phyloP scores from a whole-genome alignment of 2,113 vertebrate species.

The Australoheros scitulus region DNA sequence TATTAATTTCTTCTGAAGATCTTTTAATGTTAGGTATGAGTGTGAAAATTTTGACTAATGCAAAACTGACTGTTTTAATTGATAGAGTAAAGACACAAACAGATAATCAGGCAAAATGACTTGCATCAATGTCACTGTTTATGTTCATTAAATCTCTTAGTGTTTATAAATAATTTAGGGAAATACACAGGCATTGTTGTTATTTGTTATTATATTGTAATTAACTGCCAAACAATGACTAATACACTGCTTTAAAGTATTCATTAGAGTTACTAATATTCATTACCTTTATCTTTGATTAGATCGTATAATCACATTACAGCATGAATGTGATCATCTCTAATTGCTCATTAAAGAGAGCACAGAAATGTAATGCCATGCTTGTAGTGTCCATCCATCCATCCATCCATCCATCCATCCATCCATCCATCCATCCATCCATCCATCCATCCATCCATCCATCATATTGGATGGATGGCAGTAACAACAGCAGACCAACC shows the following conservation, averaged over 20 bases:
- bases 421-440: background rate
- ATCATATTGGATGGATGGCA: background rate
- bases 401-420: background rate
- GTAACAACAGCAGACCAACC: constrained; percentile 2
- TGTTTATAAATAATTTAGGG: constrained; percentile 18
- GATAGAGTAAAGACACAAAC: background rate
- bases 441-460: constrained; percentile 3
- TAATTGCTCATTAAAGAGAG: background rate
- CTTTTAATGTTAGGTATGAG: background rate
- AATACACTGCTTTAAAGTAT: constrained; percentile 18
- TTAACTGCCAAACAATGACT: constrained; percentile 23
- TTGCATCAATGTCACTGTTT: background rate
- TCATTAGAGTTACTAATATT: background rate
- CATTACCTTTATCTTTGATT: constrained; percentile 18
- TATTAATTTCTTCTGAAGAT: background rate
- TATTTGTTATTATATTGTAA: constrained; percentile 18
- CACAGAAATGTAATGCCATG: background rate
- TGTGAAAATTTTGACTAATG: background rate
- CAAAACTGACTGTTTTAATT: background rate
- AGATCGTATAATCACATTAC: background rate
- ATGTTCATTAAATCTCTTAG: background rate
- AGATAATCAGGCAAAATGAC: background rate
- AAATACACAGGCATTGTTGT: background rate
- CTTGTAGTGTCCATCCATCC: background rate
- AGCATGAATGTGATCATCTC: background rate